Conservation (phyloP, 2,797 vertebrate species). For the Aselliscus stoliczkanus region DNA sequence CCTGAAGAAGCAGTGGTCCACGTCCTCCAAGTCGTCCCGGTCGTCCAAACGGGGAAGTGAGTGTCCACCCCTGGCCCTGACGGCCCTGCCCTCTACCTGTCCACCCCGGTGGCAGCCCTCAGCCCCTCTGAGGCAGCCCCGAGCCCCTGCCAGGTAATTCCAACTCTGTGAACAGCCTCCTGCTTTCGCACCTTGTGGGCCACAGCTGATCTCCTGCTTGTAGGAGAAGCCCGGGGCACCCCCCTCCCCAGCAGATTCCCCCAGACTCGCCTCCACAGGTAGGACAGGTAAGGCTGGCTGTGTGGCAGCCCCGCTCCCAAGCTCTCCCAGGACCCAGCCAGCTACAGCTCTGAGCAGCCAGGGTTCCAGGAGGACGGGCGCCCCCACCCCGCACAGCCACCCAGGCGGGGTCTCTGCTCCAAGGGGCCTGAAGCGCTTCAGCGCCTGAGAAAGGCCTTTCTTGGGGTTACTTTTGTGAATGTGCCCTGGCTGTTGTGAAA, state of each 20-base stretch:
- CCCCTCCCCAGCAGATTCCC: not conserved
- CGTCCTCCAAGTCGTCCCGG: slow-evolving; percentile 94
- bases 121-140: not conserved
- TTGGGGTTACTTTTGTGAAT: not conserved
- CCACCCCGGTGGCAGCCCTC: not conserved
- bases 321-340: not conserved
- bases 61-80: not conserved
- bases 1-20: slow-evolving; percentile 98
- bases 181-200: not conserved
- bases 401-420: not conserved
- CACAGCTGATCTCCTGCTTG: not conserved
- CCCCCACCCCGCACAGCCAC: too few species aligned
- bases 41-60: slow-evolving; percentile 97
- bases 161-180: not conserved
- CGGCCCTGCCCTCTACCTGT: not conserved
- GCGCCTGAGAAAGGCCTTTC: not conserved
- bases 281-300: not conserved
- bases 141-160: fast-evolving
- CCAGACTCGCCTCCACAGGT: not conserved
- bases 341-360: not conserved
- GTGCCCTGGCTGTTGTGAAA: too few species aligned
- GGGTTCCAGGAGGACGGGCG: not conserved
- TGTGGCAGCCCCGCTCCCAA: not conserved
- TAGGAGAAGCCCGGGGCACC: not conserved
- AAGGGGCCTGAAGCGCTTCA: not conserved